Base-by-base conservation (phyloP, 2,113 vertebrate genomes). In the Macquaria australasica region DNA sequence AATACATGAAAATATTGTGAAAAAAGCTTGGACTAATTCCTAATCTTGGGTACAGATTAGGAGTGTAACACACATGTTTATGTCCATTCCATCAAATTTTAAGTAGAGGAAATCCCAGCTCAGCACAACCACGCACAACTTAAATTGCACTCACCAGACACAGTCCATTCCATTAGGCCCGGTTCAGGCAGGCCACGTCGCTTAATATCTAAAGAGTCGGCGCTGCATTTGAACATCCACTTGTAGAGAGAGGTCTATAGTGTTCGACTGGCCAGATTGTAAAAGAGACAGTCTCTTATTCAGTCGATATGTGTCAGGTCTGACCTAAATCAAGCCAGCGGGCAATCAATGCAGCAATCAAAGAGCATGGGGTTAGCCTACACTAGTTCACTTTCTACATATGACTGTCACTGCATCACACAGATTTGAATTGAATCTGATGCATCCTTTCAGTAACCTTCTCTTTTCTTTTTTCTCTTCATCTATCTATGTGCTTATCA, bases 311-410 rank as follows among this genome's bases (percentile, higher is more conserved):
- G 63, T 87, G 77, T 84, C 87, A 37, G 28, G 28, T 76, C 84
- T 93, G 92, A 93, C 90, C 92, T 85, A 86, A 72, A 92, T 93
- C 72, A 79, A 73, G 82, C 70, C 80, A 34, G 64, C 43, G 18
- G 81, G 7, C 23, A 69, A 89, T 94, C 93, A 50, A 94, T 95
- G 82, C 8, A 55, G 45, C 78, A 83, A 87, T 89, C 80, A 78
- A n/a, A 53, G 43, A 48, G 64, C 55, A 60, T 14, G 39, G 31
- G 67, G 37, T 18, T 71, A 48, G 50, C 14, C 75, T 16, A 23
- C 23, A 63, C 20, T 41, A 48, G 25, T 69, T 81, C 50, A 79
- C 41, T 78, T 56, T 74, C 21, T 53, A 84, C 66, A 69, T 66
- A 39, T 43, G 8, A 66, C 43, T 18, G 11, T 78, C 18, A 14